These are phyloP conservation scores for Conistra vaccinii DNA, from an alignment of 2,888 invertebrate genomes.

Conservation along the genomic window DNA sequence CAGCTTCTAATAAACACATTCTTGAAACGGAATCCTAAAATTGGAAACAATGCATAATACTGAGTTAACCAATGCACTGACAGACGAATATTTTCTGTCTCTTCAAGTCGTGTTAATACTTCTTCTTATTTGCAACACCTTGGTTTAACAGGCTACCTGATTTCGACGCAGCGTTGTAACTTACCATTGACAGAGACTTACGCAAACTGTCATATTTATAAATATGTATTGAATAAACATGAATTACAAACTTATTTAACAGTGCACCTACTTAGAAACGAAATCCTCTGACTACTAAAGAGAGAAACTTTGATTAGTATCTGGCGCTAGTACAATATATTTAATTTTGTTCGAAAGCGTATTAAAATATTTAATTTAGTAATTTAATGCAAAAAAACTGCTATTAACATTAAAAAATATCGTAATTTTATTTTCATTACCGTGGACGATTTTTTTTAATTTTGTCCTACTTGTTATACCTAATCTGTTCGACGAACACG, in stretches of 20 bases:
- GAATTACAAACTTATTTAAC: not conserved
- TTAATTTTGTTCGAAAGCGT: too few species aligned
- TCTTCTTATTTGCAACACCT: conserved; percentile 15
- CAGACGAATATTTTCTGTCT: conserved; percentile 21
- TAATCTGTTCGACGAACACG: too few species aligned
- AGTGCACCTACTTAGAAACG: not conserved
- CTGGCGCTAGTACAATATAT: too few species aligned
- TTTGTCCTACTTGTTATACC: too few species aligned
- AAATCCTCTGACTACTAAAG: too few species aligned
- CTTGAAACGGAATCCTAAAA: conserved; percentile 35
- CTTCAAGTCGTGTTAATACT: not conserved
- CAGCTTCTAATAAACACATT: not conserved
- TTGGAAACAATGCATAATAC: conserved; percentile 33
- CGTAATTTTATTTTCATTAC: too few species aligned
- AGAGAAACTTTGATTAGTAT: too few species aligned
- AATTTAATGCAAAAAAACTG: too few species aligned
- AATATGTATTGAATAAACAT: not conserved
- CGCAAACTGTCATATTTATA: too few species aligned
- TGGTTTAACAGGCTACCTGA: not conserved
- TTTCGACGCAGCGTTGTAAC: not conserved
- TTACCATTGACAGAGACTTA: not conserved
- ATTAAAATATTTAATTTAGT: too few species aligned
- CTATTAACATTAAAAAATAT: too few species aligned
- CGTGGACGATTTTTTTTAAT: too few species aligned
- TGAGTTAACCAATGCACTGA: conserved; percentile 17